These are phyloP conservation scores for Peromyscus attwateri DNA, from an alignment of 2,797 vertebrate species.

Conservation along the genomic window DNA sequence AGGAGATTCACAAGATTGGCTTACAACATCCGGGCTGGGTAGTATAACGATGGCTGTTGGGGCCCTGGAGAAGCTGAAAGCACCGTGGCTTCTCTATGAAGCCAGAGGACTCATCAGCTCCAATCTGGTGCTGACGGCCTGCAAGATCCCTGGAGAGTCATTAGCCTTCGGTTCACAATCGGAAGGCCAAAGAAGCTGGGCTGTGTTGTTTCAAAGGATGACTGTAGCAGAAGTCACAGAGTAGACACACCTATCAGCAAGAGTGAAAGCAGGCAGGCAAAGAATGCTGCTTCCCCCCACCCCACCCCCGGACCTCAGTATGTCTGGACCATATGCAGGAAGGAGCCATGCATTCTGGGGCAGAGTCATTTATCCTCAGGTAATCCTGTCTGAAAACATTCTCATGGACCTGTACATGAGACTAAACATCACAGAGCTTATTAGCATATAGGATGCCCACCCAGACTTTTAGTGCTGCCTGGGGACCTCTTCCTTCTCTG, in stretches of 20 bases:
- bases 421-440: not conserved
- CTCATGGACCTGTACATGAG: not conserved
- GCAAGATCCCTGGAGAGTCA: not conserved
- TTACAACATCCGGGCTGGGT: not conserved
- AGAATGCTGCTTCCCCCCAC: not conserved
- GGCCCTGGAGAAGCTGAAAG: not conserved
- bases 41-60: not conserved
- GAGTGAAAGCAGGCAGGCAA: not conserved
- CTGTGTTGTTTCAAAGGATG: not conserved
- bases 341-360: not conserved
- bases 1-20: not conserved
- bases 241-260: not conserved
- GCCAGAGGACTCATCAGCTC: not conserved
- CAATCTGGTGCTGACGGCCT: not conserved
- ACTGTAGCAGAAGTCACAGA: not conserved
- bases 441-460: not conserved
- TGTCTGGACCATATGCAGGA: not conserved
- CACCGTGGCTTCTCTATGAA: not conserved
- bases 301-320: too few species aligned
- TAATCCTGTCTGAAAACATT: not conserved
- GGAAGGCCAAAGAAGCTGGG: not conserved
- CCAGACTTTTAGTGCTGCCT: not conserved
- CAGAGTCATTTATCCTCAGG: too few species aligned
- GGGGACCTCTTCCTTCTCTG: not conserved
- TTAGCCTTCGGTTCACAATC: not conserved